Conservation (phyloP, 2,113 vertebrate species). For the Phoxinus phoxinus region DNA sequence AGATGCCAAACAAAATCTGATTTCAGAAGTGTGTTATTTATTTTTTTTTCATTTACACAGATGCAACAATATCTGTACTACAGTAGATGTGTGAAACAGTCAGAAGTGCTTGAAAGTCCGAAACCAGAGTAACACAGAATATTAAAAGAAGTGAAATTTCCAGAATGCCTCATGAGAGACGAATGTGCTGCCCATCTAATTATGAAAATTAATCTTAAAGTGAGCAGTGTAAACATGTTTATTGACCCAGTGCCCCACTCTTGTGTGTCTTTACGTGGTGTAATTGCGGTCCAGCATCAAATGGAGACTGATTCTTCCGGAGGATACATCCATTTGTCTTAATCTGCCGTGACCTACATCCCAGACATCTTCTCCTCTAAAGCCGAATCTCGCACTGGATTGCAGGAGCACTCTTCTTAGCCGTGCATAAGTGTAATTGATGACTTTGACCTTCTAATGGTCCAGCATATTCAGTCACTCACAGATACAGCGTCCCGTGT, state of each 20-base stretch:
- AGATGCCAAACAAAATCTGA: too few species aligned
- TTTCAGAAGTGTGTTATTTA: background rate
- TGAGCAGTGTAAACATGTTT: constrained; percentile 66
- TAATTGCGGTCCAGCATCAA: constrained; percentile 67
- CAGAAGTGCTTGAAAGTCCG: background rate
- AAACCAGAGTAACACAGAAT: background rate
- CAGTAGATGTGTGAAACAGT: background rate
- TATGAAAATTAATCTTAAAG: constrained; percentile 67
- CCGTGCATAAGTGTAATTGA: constrained; percentile 83
- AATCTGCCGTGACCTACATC: constrained; percentile 80
- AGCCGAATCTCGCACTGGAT: constrained; percentile 35
- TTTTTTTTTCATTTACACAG: background rate
- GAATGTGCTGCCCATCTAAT: constrained; percentile 52
- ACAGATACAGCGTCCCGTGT: constrained; percentile 69
- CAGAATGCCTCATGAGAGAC: constrained; percentile 27
- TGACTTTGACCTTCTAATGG: constrained; percentile 85
- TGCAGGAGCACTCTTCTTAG: constrained; percentile 59
- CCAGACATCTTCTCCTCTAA: constrained; percentile 71
- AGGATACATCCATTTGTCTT: constrained; percentile 78
- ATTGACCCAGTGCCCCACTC: constrained; percentile 52
- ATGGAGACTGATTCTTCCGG: constrained; percentile 69
- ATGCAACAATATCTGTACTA: background rate
- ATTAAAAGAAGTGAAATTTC: background rate
- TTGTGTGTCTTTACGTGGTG: constrained; percentile 64
- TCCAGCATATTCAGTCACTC: constrained; percentile 73